Evolutionary conservation across 2,888 invertebrate genomes (phyloP).

Genomic region (Synanthedon myopaeformis): DNA sequence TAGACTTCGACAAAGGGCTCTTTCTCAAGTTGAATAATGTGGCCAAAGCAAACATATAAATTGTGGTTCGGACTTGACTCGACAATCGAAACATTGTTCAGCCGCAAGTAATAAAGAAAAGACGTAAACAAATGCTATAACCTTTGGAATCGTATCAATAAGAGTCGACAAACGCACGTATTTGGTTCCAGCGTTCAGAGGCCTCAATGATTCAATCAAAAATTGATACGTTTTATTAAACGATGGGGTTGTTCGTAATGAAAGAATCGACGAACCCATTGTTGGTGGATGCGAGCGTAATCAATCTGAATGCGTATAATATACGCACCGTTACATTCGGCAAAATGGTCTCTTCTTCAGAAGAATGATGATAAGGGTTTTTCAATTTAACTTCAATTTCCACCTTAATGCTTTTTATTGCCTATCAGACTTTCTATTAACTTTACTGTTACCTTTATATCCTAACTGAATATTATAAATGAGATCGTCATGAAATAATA

Average conservation of each 20-base stretch:
- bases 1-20: slow-evolving; percentile 26
- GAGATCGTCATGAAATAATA: no score
- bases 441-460: no score
- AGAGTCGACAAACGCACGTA: background rate
- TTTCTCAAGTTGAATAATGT: slow-evolving; percentile 31
- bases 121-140: slow-evolving; percentile 10
- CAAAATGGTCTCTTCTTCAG: background rate
- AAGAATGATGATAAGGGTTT: background rate
- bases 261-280: background rate
- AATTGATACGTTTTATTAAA: background rate
- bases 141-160: background rate
- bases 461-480: no score
- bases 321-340: background rate
- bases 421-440: no score
- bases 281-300: background rate
- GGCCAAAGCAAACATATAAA: slow-evolving; percentile 41
- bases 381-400: no score
- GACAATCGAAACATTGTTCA: slow-evolving; percentile 22
- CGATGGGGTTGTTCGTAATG: background rate
- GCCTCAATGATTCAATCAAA: background rate
- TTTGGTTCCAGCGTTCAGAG: no score
- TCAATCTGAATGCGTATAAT: background rate
- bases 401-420: no score
- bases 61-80: slow-evolving; percentile 26
- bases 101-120: slow-evolving; percentile 3